Evolutionary conservation across 1,140 invertebrate species (phyloP).

Genomic region (Nymphalis io): DNA sequence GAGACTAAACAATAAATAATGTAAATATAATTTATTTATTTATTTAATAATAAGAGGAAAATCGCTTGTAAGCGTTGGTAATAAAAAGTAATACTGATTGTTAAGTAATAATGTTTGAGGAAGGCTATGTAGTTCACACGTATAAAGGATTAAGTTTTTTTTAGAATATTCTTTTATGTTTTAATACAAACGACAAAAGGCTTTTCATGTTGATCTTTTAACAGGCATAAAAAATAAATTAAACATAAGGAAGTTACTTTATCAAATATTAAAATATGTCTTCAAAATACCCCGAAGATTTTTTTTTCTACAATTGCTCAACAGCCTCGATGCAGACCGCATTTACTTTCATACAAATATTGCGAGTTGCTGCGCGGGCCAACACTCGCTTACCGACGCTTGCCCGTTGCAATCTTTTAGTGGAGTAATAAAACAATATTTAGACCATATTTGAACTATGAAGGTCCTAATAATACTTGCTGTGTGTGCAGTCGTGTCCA

Average conservation of each 20-base stretch:
- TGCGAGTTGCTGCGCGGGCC: constrained; percentile 48
- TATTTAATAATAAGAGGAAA: too few species aligned
- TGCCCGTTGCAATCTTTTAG: constrained; percentile 35
- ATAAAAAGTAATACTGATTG: too few species aligned
- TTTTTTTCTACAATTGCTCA: constrained; percentile 50
- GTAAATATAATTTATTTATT: too few species aligned
- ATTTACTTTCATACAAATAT: constrained; percentile 67
- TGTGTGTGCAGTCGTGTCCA: constrained; percentile 45
- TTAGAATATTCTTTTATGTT: too few species aligned
- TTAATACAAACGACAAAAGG: too few species aligned
- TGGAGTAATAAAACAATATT: constrained; percentile 14
- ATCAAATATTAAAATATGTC: not conserved
- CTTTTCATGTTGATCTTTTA: constrained; percentile 1
- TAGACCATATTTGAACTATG: constrained; percentile 41
- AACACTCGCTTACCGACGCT: constrained; percentile 52
- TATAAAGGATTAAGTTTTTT: too few species aligned
- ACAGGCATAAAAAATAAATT: not conserved
- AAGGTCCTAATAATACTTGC: constrained; percentile 51
- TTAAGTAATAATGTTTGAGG: too few species aligned
- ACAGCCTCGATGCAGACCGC: constrained; percentile 35
- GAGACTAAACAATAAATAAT: too few species aligned
- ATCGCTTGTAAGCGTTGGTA: too few species aligned
- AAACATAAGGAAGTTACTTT: not conserved
- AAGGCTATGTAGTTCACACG: not conserved
- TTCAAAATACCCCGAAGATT: constrained; percentile 23